Base-by-base conservation (phyloP, 2,113 vertebrate genomes). In the Halcyon senegalensis region DNA sequence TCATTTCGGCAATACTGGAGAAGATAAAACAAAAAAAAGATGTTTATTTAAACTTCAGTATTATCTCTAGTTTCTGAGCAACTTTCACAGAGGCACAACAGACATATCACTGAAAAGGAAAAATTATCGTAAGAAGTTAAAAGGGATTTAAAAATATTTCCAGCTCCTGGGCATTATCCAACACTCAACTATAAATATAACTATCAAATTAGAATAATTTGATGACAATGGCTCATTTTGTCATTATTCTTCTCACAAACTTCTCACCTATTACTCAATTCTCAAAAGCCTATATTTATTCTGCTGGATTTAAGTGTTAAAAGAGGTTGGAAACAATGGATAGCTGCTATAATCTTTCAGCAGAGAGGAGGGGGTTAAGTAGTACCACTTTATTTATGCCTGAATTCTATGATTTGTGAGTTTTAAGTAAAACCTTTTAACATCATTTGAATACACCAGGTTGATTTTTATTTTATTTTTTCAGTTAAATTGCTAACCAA, bases 401-500 rank as follows among this genome's bases (percentile, higher is more conserved):
- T 80, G 92, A 90, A 75, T 95, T 96, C 90, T 73, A 53, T 92
- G 89, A 96, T 96, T 96, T 96, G 88, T 95, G 89, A 96, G 50
- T 66, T 68, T 60, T 89, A 95, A 97, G 43, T 79, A 96, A 97
- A 95, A 95, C 44, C 60, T 69, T 96, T 95, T 95, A 97, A 84
- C 85, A 90, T 92, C 94, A 81, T 90, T 95, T 97, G 86, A 96
- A 89, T 95, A 94, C 69, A 95, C 51, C 21, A 58, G 33, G 43
- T 46, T 50, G 75, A 44, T 59, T 25, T 33, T 91, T 55, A 3
- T 43, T 25, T 30, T 91, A 96, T 90, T 95, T 96, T 79, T 79
- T 46, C 44, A 89, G 90, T 91, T 94, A 90, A 97, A 96, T 97
- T 97, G 91, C 79, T 76, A 92, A 96, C 93, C 91, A 84, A 96